Percentiles rank a stretch among this genome's conserved stretches.
Conservation (phyloP, 2,113 vertebrate species). For the Bombycilla garrulus region DNA sequence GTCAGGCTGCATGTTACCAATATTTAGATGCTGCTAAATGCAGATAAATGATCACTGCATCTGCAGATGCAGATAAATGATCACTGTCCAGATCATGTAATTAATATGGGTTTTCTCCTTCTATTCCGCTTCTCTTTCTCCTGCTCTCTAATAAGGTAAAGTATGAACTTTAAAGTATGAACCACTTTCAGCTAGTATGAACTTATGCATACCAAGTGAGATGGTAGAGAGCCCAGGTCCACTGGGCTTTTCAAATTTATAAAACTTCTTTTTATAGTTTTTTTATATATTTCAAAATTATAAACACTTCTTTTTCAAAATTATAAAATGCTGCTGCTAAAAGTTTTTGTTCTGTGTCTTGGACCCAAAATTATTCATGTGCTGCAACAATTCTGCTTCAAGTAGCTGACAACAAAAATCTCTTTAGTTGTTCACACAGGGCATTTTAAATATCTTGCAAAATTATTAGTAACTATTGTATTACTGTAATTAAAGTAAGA, state of each 20-base stretch:
- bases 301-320: not conserved
- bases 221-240: not conserved
- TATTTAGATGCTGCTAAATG: not conserved
- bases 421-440: not conserved
- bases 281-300: too few relatives aligned
- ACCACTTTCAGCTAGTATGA: not conserved
- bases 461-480: not conserved
- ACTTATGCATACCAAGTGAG: not conserved
- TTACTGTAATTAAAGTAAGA: slow-evolving; percentile 30
- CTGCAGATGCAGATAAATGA: not conserved
- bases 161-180: too few relatives aligned
- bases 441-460: not conserved
- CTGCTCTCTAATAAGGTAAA: not conserved
- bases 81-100: not conserved
- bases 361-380: not conserved
- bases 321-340: not conserved
- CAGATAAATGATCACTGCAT: not conserved
- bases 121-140: not conserved
- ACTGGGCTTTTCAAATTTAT: not conserved
- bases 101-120: not conserved
- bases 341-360: not conserved
- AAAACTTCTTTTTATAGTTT: too few relatives aligned
- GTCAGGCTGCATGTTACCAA: not conserved
- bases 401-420: not conserved
- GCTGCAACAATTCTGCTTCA: not conserved